phyloP scores from a whole-genome alignment of 2,113 vertebrate species.

The Carollia perspicillata region DNA sequence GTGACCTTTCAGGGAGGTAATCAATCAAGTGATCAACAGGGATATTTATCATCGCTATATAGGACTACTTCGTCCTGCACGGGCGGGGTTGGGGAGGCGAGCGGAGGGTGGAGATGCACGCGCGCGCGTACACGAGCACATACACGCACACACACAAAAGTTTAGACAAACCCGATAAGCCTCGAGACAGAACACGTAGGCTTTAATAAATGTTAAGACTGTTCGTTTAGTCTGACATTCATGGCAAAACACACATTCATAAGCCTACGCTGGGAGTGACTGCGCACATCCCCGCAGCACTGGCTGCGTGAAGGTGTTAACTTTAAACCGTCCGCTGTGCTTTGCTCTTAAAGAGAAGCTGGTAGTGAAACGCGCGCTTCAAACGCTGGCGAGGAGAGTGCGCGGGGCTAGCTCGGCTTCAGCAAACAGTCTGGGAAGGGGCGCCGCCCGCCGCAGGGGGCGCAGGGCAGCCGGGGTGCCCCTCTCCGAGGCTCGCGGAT shows the following conservation, averaged over 20 bases:
- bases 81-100: constrained; percentile 14
- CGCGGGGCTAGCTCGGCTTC: background rate
- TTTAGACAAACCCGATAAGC: constrained; percentile 79
- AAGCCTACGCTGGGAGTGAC: background rate
- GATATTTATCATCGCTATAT: constrained; percentile 98
- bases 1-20: constrained; percentile 99
- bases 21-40: constrained; percentile 99
- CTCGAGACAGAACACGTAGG: constrained; percentile 65
- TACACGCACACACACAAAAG: constrained; percentile 66
- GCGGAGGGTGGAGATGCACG: constrained; percentile 38
- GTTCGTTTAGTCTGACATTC: constrained; percentile 48
- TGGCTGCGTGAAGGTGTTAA: constrained; percentile 50
- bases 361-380: constrained; percentile 45
- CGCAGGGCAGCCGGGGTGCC: background rate
- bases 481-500: background rate
- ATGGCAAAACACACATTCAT: background rate
- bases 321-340: constrained; percentile 44
- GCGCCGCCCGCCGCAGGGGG: background rate
- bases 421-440: background rate
- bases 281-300: background rate
- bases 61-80: constrained; percentile 84
- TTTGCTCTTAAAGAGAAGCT: constrained; percentile 60
- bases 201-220: constrained; percentile 70
- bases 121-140: background rate
- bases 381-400: background rate